Conservation (phyloP, 2,888 invertebrate species). For the Phasia obesa region DNA sequence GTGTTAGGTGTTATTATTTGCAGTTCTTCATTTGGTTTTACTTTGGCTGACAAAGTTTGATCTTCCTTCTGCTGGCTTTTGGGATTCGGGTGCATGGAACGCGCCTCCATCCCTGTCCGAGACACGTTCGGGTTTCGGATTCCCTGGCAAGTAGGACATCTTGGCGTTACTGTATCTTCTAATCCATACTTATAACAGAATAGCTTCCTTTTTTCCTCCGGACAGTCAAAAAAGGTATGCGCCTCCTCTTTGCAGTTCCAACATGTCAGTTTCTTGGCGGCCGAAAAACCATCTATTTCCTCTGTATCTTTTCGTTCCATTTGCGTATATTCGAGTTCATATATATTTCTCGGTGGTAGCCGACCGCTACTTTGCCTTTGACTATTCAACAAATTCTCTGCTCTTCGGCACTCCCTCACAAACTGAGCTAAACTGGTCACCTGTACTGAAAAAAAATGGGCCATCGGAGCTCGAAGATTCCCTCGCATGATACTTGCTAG, state of each 20-base stretch:
- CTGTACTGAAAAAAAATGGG: not conserved
- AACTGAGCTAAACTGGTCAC: not conserved
- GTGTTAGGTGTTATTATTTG: too few species aligned
- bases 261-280: not conserved
- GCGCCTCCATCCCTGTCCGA: not conserved
- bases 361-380: not conserved
- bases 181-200: too few species aligned
- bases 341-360: not conserved
- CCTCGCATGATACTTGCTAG: too few species aligned
- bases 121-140: not conserved
- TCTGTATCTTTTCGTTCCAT: not conserved
- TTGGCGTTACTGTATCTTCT: too few species aligned
- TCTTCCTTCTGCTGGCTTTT: not conserved
- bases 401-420: too few species aligned
- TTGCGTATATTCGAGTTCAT: not conserved
- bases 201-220: not conserved
- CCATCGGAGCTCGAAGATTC: not conserved
- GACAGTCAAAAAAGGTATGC: not conserved
- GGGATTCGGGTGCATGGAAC: not conserved
- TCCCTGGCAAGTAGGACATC: too few species aligned
- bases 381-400: not conserved
- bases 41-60: too few species aligned
- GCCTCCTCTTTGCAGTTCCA: not conserved
- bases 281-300: not conserved
- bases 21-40: too few species aligned